phyloP scores from a whole-genome alignment of 2,797 vertebrate species.

The Falco naumanni region DNA sequence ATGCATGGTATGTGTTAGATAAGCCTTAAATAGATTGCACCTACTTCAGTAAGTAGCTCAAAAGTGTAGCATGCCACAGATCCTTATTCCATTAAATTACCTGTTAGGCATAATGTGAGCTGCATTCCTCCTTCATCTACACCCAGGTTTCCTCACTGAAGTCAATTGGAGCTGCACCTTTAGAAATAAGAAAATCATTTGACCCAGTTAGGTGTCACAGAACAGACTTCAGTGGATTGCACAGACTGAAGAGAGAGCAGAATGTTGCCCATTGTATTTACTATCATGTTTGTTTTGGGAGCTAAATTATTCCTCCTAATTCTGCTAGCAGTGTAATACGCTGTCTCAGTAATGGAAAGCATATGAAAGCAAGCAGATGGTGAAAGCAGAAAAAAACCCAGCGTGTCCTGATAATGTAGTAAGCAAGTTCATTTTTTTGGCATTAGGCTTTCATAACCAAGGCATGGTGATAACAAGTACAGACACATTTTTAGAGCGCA shows the following conservation, averaged over 20 bases:
- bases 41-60: neutral
- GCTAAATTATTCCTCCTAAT: conserved; percentile 67
- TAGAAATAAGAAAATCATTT: conserved; percentile 24
- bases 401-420: conserved; percentile 69
- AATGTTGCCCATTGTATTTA: conserved; percentile 53
- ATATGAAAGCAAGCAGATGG: conserved; percentile 74
- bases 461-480: conserved; percentile 64
- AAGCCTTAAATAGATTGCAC: neutral
- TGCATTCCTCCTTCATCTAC: neutral
- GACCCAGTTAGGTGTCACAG: neutral
- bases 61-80: neutral
- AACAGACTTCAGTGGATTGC: neutral
- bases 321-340: conserved; percentile 55
- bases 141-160: neutral
- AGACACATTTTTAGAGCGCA: conserved; percentile 58
- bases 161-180: neutral
- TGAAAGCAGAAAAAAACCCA: conserved; percentile 47
- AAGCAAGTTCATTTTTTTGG: conserved; percentile 73
- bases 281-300: conserved; percentile 64
- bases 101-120: neutral
- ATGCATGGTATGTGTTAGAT: neutral
- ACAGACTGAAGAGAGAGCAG: conserved; percentile 4
- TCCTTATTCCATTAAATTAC: neutral
- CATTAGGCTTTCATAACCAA: conserved; percentile 69
- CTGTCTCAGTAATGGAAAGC: conserved; percentile 64